Percentiles rank a stretch among this genome's conserved stretches.
These are phyloP conservation scores for Frankliniella intonsa DNA, from an alignment of 2,888 invertebrate genomes.

Conservation along the genomic window DNA sequence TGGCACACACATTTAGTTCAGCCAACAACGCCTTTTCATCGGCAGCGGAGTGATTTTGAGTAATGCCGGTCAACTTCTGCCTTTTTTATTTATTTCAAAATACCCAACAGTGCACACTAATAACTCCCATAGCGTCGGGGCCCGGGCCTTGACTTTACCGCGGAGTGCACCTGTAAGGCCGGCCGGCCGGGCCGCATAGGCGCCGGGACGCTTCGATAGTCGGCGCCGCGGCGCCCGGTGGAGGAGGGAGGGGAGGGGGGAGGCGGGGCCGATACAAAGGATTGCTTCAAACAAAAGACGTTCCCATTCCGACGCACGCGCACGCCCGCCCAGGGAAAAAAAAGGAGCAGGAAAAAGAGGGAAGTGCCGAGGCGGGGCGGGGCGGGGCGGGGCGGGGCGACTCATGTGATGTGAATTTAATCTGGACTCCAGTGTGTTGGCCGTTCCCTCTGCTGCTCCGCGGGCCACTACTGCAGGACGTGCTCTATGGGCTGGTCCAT, in stretches of 20 bases:
- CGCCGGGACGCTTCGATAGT: not conserved
- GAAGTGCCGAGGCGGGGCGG: not conserved
- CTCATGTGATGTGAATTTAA: slow-evolving; percentile 24
- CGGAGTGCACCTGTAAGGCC: not conserved
- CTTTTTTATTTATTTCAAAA: too few species aligned
- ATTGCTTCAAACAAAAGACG: slow-evolving; percentile 5
- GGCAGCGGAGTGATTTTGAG: too few species aligned
- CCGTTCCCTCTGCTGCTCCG: not conserved
- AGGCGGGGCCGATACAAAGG: not conserved
- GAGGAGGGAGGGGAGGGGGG: not conserved
- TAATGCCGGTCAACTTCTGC: too few species aligned
- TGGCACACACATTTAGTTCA: too few species aligned
- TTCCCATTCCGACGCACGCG: slow-evolving; percentile 6
- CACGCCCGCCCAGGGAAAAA: not conserved
- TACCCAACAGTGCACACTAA: too few species aligned
- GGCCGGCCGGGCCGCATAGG: not conserved
- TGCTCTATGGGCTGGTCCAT: not conserved
- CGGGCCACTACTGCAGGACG: too few species aligned
- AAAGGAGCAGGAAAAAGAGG: not conserved
- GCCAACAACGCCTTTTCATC: too few species aligned
- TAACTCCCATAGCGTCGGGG: too few species aligned
- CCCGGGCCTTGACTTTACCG: too few species aligned
- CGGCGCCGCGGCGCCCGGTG: not conserved
- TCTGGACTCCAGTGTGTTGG: not conserved
- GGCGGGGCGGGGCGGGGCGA: not conserved